Base-by-base conservation (phyloP, 2,113 vertebrate genomes). In the Catagonus wagneri region DNA sequence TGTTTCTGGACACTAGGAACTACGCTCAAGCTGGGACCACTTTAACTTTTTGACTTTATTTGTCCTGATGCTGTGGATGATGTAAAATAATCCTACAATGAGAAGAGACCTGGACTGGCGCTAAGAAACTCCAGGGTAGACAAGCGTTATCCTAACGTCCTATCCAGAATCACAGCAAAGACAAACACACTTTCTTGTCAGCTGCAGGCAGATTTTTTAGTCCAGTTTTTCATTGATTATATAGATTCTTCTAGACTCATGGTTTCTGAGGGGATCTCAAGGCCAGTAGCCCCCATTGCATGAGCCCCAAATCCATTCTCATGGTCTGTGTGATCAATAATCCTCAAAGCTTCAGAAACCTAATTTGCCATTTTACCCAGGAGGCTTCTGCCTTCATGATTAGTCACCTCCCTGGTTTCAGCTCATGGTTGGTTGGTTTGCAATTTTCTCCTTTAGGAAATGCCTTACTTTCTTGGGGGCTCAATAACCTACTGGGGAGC, bases 11-110 rank as follows among this genome's bases (percentile, higher is more conserved):
- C 15, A 80, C 52, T 16, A 50, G 76, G 25, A 60, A 63, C 8
- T 44, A 6, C 4, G 54, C 15, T 83, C 29, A 69, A 74, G 17
- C 12, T 81, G 36, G n/a, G 13, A 11, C 1, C 44, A 44, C 20
- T 81, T 92, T 71, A 44, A 16, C 76, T 44, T 81, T 9, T 81
- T 94, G 54, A 6, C 36, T 92, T 92, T 61, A 27, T 78, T 90
- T 44, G 66, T 71, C 39, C 39, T 29, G 68, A 86, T 23, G 44
- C 52, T 14, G 50, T 22, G 10, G 9, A 68, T 39, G 13, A 13
- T n/a, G 17, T 6, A 52, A 87, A 83, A 72, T 58, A 54, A 16
- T 14, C 20, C 4, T 20, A 84, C 50, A 50, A 11, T 12, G 27
- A 83, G 4, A 76, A 54, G 22, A 89, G 8, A 34, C 8, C 52